Evolutionary conservation across 2,113 vertebrate species (phyloP).

Genomic region (Gallinago undulata): DNA sequence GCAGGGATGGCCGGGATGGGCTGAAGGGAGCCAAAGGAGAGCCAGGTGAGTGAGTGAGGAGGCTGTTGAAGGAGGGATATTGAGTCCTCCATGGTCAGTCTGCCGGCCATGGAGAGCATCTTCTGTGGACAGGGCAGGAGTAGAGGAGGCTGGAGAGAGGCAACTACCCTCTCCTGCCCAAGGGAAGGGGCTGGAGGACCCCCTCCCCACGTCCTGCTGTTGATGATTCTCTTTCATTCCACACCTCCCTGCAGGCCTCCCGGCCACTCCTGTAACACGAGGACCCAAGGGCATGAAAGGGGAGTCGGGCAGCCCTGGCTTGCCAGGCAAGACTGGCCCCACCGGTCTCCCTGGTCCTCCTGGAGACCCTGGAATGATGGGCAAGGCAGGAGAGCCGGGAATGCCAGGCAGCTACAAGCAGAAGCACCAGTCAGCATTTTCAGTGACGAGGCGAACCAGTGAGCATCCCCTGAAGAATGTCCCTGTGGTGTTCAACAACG

Average conservation of each 20-base stretch:
- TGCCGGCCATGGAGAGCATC: background rate
- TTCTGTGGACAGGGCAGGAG: background rate
- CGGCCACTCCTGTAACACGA: background rate
- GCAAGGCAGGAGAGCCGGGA: slow-evolving; percentile 29
- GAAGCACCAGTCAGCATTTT: slow-evolving; percentile 77
- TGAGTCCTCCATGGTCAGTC: fast-evolving
- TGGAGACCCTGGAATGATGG: slow-evolving; percentile 10
- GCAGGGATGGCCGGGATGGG: slow-evolving; percentile 86
- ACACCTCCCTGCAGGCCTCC: slow-evolving; percentile 52
- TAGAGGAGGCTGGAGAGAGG: background rate
- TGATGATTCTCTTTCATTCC: background rate
- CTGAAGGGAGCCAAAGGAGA: slow-evolving; percentile 78
- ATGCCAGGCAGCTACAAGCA: slow-evolving; percentile 58
- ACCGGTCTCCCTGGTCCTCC: background rate
- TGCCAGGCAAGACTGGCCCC: slow-evolving; percentile 71
- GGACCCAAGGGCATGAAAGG: slow-evolving; percentile 78
- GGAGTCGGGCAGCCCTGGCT: slow-evolving; percentile 43
- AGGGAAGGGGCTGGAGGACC: background rate
- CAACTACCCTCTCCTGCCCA: background rate
- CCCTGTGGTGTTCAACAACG: slow-evolving; percentile 67
- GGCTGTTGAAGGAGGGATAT: background rate
- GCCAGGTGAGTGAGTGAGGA: slow-evolving; percentile 67
- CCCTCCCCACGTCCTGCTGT: background rate
- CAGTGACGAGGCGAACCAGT: slow-evolving; percentile 62
- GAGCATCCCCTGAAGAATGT: background rate